Percentiles rank a stretch among this genome's conserved stretches.
These are phyloP conservation scores for Pachyuromys duprasi DNA, from an alignment of 2,797 vertebrate species.

Conservation along the genomic window DNA sequence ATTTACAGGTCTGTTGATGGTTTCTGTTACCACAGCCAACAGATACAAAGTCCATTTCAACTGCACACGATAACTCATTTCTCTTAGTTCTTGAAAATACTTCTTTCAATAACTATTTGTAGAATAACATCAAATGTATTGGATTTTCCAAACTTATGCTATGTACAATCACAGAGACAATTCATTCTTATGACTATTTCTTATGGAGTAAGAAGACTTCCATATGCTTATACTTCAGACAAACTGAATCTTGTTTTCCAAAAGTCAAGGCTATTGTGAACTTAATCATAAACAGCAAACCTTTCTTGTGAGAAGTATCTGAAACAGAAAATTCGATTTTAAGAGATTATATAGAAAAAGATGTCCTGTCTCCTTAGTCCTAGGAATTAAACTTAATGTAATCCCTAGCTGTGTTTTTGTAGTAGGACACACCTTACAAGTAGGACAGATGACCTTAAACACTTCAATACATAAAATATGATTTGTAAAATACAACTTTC, in stretches of 20 bases:
- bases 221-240: not conserved
- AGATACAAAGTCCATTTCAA: constrained; percentile 45
- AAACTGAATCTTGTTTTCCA: not conserved
- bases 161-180: constrained; percentile 18
- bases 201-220: not conserved
- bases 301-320: constrained; percentile 49
- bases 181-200: not conserved
- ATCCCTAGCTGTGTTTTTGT: not conserved
- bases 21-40: constrained; percentile 31
- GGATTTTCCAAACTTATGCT: not conserved
- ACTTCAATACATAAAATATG: not conserved
- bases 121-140: not conserved
- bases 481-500: not conserved
- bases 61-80: constrained; percentile 49
- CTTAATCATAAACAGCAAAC: constrained; percentile 41
- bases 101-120: constrained; percentile 1
- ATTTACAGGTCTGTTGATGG: constrained; percentile 37
- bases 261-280: constrained; percentile 44
- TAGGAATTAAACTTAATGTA: constrained; percentile 66
- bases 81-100: constrained; percentile 16
- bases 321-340: constrained; percentile 53
- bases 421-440: constrained; percentile 45
- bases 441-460: constrained; percentile 43
- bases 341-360: constrained; percentile 50
- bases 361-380: constrained; percentile 20